Base-by-base conservation (phyloP, 2,888 invertebrate species). In the Silvanus unidentatus region DNA sequence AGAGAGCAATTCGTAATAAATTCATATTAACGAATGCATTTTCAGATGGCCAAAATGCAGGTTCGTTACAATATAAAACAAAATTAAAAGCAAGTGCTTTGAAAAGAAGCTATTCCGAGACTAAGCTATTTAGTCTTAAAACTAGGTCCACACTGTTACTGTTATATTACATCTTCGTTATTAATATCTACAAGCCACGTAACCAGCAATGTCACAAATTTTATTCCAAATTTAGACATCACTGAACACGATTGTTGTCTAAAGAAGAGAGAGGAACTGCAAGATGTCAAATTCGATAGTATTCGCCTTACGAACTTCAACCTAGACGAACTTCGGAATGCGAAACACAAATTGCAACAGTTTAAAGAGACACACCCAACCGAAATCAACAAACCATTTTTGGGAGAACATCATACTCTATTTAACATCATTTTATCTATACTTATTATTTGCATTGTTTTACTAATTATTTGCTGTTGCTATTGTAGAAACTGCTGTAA, bases 311-410 rank as follows among this genome's bases (percentile, higher is more conserved):
- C 35, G 3, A 52, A 53, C 22, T 40, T 53, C 9, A 45, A 53
- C 15, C 29, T 50, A 11, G 39, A 39, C 11, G 53, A 56, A 9
- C 15, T 55, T 9, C 40, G 43, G 27, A 54, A 47, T 12, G 48
- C 49, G 4, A 43, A 42, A 39, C 52, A 52, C 22, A 51, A 57
- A 36, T 34, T 54, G 3, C 38, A 50, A n/a, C n/a, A n/a, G n/a
- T n/a, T n/a, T n/a, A n/a, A n/a, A 11, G 42, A 53, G 27, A 39
- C 47, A 8, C 14, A 53, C 1, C 45, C 46, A 8, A 41, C 49
- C 13, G 42, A 46, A 22, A 34, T 54, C 16, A 48, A 54, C 13
- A 39, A 53, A 29, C n/a, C n/a, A n/a, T n/a, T n/a, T n/a, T n/a
- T n/a, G n/a, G n/a, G n/a, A n/a, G n/a, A n/a, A n/a, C n/a, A n/a